Evolutionary conservation across 2,888 invertebrate genomes (phyloP).

Genomic region (Isoperla grammatica): DNA sequence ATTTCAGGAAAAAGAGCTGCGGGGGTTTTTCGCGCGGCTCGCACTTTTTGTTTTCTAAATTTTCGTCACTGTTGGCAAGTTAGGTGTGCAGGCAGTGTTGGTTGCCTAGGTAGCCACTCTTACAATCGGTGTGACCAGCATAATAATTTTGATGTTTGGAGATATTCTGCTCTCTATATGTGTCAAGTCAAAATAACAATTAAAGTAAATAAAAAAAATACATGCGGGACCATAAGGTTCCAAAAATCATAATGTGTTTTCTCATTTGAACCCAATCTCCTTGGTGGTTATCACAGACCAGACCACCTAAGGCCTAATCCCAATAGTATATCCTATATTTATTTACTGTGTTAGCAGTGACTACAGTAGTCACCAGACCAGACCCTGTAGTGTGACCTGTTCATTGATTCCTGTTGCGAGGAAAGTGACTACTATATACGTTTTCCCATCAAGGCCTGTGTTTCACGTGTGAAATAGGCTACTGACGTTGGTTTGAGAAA

Average conservation of each 20-base stretch:
- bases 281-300: no score
- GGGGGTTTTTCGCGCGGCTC: neutral
- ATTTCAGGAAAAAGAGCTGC: neutral
- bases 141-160: slow-evolving; percentile 30
- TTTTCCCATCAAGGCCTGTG: no score
- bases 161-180: slow-evolving; percentile 34
- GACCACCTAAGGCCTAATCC: no score
- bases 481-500: no score
- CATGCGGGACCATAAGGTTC: slow-evolving; percentile 18
- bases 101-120: slow-evolving; percentile 22
- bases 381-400: no score
- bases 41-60: neutral
- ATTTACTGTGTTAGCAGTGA: no score
- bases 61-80: neutral
- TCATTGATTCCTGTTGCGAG: no score
- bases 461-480: no score
- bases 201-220: slow-evolving; percentile 25
- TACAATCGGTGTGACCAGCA: slow-evolving; percentile 23
- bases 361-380: no score
- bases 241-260: slow-evolving; percentile 1
- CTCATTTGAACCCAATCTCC: neutral
- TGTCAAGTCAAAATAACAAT: slow-evolving; percentile 31
- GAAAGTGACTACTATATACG: no score
- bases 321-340: no score
- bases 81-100: slow-evolving; percentile 13